Evolutionary conservation across 2,797 vertebrate genomes (phyloP).

Genomic region (Meriones psammophilus): DNA sequence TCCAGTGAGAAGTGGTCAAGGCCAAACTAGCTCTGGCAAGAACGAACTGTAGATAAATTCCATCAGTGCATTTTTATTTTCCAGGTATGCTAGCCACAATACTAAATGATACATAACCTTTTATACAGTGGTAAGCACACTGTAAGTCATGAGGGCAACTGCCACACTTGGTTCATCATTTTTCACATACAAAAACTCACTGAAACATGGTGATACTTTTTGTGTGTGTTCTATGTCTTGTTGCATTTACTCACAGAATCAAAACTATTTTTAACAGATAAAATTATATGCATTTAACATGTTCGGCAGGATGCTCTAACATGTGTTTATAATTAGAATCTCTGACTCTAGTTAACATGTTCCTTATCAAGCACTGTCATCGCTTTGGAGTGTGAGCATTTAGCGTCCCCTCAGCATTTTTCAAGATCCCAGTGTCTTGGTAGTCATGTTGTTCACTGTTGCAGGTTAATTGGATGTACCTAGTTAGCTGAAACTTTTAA

Average conservation of each 20-base stretch:
- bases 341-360: neutral
- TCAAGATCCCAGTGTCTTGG: neutral
- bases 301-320: neutral
- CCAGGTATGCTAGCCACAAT: neutral
- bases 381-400: neutral
- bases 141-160: conserved; percentile 40
- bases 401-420: neutral
- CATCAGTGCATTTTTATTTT: neutral
- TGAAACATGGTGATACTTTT: neutral
- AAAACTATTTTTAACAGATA: neutral
- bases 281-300: neutral
- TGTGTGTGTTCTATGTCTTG: neutral
- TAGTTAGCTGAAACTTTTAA: neutral
- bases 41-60: conserved; percentile 62
- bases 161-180: neutral
- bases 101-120: conserved; percentile 2
- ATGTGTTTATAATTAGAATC: neutral
- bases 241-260: neutral
- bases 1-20: conserved; percentile 53
- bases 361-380: no score
- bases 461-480: neutral
- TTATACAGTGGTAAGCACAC: neutral
- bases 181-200: conserved; percentile 34
- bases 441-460: neutral
- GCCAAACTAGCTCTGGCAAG: conserved; percentile 48